Conservation (phyloP, 2,888 invertebrate genomes). For the Phaonia tiefii region DNA sequence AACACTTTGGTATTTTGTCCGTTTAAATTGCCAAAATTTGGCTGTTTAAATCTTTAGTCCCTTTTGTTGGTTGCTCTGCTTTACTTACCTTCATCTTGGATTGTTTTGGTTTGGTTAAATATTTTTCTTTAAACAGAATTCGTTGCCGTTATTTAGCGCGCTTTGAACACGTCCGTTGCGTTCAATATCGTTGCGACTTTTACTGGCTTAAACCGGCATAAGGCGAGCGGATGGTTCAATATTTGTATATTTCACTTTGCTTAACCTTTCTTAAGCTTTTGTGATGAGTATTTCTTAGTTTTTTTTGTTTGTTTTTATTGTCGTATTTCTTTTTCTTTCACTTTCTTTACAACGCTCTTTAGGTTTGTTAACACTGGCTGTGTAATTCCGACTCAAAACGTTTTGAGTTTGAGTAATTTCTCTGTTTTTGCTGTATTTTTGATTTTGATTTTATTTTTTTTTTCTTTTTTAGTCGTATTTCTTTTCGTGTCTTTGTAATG, state of each 20-base stretch:
- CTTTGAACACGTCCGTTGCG: conserved; percentile 58
- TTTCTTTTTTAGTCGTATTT: not conserved
- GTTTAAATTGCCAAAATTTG: not conserved
- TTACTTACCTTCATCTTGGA: conserved; percentile 67
- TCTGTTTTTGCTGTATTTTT: conserved; percentile 38
- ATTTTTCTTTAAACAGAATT: not conserved
- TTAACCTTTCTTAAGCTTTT: conserved; percentile 57
- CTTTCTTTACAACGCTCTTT: conserved; percentile 52
- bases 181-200: conserved; percentile 64
- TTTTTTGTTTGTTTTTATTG: conserved; percentile 34
- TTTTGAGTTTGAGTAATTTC: conserved; percentile 42
- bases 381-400: not conserved
- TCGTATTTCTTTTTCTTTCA: conserved; percentile 47
- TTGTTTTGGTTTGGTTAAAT: conserved; percentile 19
- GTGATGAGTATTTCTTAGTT: conserved; percentile 57
- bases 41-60: not conserved
- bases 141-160: conserved; percentile 30
- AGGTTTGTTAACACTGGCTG: not conserved
- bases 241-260: conserved; percentile 51
- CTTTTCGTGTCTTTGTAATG: conserved; percentile 11
- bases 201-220: conserved; percentile 64
- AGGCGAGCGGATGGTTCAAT: conserved; percentile 18
- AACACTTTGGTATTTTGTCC: conserved; percentile 13
- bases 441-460: not conserved
- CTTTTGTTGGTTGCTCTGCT: not conserved